Base-by-base conservation (phyloP, 2,113 vertebrate species). In the Crotalus helleri region DNA sequence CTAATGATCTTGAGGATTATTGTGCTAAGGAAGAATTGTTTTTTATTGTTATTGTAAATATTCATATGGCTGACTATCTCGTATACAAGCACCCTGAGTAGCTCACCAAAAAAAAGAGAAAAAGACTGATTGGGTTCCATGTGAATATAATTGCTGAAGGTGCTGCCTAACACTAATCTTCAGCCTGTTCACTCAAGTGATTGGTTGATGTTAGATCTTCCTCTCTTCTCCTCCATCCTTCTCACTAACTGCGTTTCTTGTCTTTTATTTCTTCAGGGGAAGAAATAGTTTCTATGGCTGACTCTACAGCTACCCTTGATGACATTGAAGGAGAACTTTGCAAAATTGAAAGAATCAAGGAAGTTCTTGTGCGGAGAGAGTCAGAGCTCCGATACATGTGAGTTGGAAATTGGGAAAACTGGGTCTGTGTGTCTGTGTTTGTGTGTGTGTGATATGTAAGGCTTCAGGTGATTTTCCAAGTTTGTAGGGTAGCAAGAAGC, bases 321-420 rank as follows among this genome's bases (percentile, higher is more conserved):
- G 98, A 98, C 95, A 98, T 99, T 0, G 98, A 99, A 94, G 98
- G 98, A 6, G 98, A 99, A 93, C 98, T 99, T 39, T 98, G 97
- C 92, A 98, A 98, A 96, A 99, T 99, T 1, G 98, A 98, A 94
- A 95, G 98, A 94, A 98, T 99, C 95, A 97, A 98, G 86, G 98
- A 99, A 90, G 96, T 98, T 88, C 96, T 99, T 96, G 98, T 99
- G 95, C 96, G 98, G 95, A 97, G 98, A 94, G 98, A 99, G 94
- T 98, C 98, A 0, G 98, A 99, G 96, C 98, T 99, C 92, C 96
- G 98, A 94, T 98, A 98, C 97, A 99, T 98, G 98, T 98, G 96
- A 98, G 98, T 97, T 54, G 59, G 49, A 17, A 33, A 51, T 21
- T 59, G 29, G 24, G 51, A 49, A 44, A 85, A 23, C 53, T 29